These are phyloP conservation scores for Drosophila sproati DNA, from an alignment of 1,140 invertebrate genomes.

Conservation along the genomic window DNA sequence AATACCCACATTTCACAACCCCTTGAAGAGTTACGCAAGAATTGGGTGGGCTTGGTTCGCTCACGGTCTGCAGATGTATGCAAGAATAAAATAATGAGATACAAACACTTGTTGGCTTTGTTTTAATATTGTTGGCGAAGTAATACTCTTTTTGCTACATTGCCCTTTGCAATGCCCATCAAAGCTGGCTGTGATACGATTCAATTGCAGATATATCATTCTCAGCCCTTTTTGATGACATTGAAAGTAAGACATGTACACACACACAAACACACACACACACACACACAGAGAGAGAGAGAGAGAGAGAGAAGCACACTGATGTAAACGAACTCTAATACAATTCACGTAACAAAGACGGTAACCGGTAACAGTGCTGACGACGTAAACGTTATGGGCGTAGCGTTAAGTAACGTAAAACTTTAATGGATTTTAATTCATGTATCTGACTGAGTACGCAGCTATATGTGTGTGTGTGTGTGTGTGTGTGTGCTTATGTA, in stretches of 20 bases:
- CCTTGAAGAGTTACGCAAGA: slow-evolving; percentile 84
- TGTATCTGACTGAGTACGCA: slow-evolving; percentile 32
- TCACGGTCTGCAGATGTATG: neutral
- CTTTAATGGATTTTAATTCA: slow-evolving; percentile 49
- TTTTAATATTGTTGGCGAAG: slow-evolving; percentile 5
- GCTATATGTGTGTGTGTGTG: slow-evolving; percentile 16
- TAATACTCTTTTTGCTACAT: slow-evolving; percentile 20
- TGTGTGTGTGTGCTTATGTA: slow-evolving; percentile 17
- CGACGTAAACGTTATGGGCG: slow-evolving; percentile 61
- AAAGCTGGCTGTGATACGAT: slow-evolving; percentile 84
- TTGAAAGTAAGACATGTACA: slow-evolving; percentile 79
- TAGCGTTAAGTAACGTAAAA: slow-evolving; percentile 59
- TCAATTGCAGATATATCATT: slow-evolving; percentile 82
- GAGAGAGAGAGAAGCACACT: neutral
- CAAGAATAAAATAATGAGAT: slow-evolving; percentile 7
- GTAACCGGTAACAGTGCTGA: slow-evolving; percentile 36
- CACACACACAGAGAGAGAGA: slow-evolving; percentile 2
- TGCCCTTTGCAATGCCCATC: slow-evolving; percentile 84
- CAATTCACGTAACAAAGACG: slow-evolving; percentile 64
- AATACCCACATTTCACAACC: slow-evolving; percentile 83
- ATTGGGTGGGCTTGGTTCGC: slow-evolving; percentile 24
- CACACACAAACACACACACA: slow-evolving; percentile 23
- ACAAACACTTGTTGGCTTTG: slow-evolving; percentile 70
- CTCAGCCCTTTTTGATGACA: slow-evolving; percentile 84
- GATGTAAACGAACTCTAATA: slow-evolving; percentile 40